A percentile compares a stretch with the other conserved stretches of the same genome.
phyloP scores from a whole-genome alignment of 2,797 vertebrate species.

The Ctenopoma kingsleyae region DNA sequence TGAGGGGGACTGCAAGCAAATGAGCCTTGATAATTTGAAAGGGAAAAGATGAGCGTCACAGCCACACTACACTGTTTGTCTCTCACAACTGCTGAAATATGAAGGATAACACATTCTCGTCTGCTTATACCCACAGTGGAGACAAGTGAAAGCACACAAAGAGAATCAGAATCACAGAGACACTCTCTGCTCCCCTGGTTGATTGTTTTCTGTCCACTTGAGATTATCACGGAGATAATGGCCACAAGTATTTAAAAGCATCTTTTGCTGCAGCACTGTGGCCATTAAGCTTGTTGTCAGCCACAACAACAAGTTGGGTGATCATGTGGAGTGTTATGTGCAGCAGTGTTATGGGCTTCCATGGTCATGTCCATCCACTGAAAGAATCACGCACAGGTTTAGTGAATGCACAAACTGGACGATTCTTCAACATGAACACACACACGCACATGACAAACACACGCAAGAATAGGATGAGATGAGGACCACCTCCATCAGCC shows the following conservation, averaged over 20 bases:
- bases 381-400: not conserved
- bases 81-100: slow-evolving; percentile 30
- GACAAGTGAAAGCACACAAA: not conserved
- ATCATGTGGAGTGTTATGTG: slow-evolving; percentile 3
- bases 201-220: slow-evolving; percentile 36
- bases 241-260: slow-evolving; percentile 23
- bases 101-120: not conserved
- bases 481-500: slow-evolving; percentile 29
- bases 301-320: slow-evolving; percentile 40
- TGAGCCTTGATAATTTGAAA: slow-evolving; percentile 52
- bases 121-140: slow-evolving; percentile 2
- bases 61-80: slow-evolving; percentile 9
- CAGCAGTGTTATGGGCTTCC: not conserved
- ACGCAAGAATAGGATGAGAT: slow-evolving; percentile 11
- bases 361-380: not conserved
- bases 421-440: not conserved
- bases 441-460: not conserved
- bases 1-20: slow-evolving; percentile 53
- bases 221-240: slow-evolving; percentile 28
- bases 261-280: slow-evolving; percentile 10
- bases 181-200: not conserved
- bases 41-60: slow-evolving; percentile 15
- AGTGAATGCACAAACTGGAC: not conserved
- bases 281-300: slow-evolving; percentile 18
- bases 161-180: not conserved